A percentile compares a stretch with the other conserved stretches of the same genome.
These are phyloP conservation scores for Samia ricini DNA, from an alignment of 1,140 invertebrate species.

Conservation along the genomic window DNA sequence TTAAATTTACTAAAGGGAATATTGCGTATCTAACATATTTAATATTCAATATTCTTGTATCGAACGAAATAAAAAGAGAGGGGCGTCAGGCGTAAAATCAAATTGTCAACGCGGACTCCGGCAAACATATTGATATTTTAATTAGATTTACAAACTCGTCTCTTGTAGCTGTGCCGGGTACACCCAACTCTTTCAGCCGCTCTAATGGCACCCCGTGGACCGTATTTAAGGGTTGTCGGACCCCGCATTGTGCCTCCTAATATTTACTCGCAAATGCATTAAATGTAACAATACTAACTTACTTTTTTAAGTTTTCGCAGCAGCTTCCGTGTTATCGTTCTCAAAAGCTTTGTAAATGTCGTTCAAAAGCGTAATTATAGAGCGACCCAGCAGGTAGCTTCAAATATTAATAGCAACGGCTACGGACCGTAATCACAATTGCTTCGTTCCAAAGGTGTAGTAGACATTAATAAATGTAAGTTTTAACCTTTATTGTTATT, in stretches of 20 bases:
- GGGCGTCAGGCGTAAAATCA: slow-evolving; percentile 65
- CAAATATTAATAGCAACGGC: slow-evolving; percentile 41
- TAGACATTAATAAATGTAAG: slow-evolving; percentile 18
- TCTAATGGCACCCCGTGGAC: slow-evolving; percentile 74
- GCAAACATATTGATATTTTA: slow-evolving; percentile 77
- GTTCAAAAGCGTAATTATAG: slow-evolving; percentile 70
- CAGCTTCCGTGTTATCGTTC: slow-evolving; percentile 76
- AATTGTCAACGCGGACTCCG: slow-evolving; percentile 68
- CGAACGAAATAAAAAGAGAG: neutral
- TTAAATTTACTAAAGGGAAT: neutral
- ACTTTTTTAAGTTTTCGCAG: slow-evolving; percentile 71
- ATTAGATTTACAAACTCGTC: slow-evolving; percentile 76
- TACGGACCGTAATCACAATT: slow-evolving; percentile 56
- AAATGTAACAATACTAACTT: slow-evolving; percentile 73
- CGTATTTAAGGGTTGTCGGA: slow-evolving; percentile 70
- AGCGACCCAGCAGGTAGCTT: slow-evolving; percentile 65
- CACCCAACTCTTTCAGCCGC: slow-evolving; percentile 73
- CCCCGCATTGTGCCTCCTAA: slow-evolving; percentile 67
- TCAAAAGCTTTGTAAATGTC: slow-evolving; percentile 69
- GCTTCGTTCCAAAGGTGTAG: slow-evolving; percentile 36
- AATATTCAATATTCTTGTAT: slow-evolving; percentile 24
- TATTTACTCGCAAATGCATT: slow-evolving; percentile 77
- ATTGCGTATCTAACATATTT: slow-evolving; percentile 8
- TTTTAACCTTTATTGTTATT: too few relatives aligned
- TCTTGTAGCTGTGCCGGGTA: slow-evolving; percentile 53